These are phyloP conservation scores for Reticulitermes speratus DNA, from an alignment of 1,140 invertebrate genomes.

Conservation along the genomic window DNA sequence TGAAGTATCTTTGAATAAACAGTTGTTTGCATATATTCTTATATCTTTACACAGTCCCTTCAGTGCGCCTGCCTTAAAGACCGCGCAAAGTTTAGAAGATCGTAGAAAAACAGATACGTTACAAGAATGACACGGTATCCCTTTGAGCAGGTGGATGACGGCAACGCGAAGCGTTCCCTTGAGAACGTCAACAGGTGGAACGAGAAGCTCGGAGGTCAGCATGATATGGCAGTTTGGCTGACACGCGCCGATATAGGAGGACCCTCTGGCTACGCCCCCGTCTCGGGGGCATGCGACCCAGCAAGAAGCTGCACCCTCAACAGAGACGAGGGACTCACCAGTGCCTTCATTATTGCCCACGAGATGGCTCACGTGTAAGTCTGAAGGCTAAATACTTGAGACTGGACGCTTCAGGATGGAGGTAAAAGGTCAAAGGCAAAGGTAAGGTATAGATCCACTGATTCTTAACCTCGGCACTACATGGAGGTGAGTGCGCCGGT, in stretches of 20 bases:
- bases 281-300: conserved; percentile 71
- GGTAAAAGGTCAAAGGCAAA: too few relatives aligned
- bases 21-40: too few relatives aligned
- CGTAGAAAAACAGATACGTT: too few relatives aligned
- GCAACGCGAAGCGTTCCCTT: conserved; percentile 67
- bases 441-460: too few relatives aligned
- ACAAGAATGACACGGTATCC: too few relatives aligned
- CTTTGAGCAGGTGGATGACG: conserved; percentile 53
- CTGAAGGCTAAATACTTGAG: not conserved
- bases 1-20: too few relatives aligned
- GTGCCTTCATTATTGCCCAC: conserved; percentile 79
- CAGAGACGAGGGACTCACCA: conserved; percentile 75
- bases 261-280: conserved; percentile 78
- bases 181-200: conserved; percentile 78
- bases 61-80: too few relatives aligned
- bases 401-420: too few relatives aligned
- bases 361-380: conserved; percentile 77
- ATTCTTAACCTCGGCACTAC: too few relatives aligned
- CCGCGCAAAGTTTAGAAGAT: too few relatives aligned
- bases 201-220: conserved; percentile 57
- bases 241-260: conserved; percentile 71
- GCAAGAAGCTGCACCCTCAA: conserved; percentile 71
- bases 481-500: too few relatives aligned
- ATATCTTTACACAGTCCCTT: too few relatives aligned
- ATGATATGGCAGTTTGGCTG: conserved; percentile 73